Conservation (phyloP, 2,797 vertebrate genomes). For the Chanos chanos region DNA sequence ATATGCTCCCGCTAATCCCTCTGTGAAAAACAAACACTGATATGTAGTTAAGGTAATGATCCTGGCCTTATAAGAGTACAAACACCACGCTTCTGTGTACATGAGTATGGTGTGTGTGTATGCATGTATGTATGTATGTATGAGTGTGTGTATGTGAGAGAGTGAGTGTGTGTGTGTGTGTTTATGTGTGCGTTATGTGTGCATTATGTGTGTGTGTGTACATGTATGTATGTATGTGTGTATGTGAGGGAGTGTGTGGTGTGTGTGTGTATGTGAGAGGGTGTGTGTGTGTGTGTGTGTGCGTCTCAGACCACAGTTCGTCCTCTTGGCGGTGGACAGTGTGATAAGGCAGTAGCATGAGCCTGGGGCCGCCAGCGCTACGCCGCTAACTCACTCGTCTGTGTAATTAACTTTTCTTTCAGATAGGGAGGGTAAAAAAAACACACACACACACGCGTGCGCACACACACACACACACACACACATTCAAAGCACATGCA, state of each 20-base stretch:
- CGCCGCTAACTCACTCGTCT: conserved; percentile 58
- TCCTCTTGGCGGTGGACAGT: conserved; percentile 53
- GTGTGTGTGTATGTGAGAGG: neutral
- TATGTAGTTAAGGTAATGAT: conserved; percentile 38
- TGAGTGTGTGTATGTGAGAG: neutral
- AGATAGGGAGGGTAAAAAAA: conserved; percentile 53
- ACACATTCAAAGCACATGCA: no score
- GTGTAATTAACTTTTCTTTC: conserved; percentile 71
- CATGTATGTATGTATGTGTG: neutral
- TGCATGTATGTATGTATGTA: neutral
- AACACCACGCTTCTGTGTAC: neutral
- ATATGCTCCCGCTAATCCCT: conserved; percentile 43
- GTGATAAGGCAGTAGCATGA: conserved; percentile 51
- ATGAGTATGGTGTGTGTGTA: neutral
- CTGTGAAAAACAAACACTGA: conserved; percentile 46
- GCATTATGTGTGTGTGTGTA: neutral
- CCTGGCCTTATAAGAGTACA: neutral
- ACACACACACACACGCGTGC: conserved; percentile 26
- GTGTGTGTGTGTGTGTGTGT: conserved; percentile 22
- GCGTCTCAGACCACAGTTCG: conserved; percentile 27
- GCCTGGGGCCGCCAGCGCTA: neutral
- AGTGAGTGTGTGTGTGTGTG: neutral
- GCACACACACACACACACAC: neutral
- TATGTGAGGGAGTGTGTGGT: neutral
- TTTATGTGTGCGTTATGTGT: no score